Conservation (phyloP, 2,888 invertebrate species). For the Unio delphinus region DNA sequence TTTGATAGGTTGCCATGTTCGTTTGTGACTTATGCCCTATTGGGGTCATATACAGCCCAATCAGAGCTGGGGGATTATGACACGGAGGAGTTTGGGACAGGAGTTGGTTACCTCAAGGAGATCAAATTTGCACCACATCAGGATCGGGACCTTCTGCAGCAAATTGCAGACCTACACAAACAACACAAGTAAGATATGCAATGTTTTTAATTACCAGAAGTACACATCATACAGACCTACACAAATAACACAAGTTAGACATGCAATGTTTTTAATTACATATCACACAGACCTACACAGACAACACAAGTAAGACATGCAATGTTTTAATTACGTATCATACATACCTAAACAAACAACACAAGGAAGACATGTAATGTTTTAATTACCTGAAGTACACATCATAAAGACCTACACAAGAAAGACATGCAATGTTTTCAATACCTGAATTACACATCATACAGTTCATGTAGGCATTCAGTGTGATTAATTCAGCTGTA, state of each 20-base stretch:
- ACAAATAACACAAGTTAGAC: too few relatives aligned
- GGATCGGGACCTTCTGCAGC: constrained; percentile 90
- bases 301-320: too few relatives aligned
- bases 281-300: too few relatives aligned
- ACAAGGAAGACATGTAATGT: too few relatives aligned
- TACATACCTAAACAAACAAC: too few relatives aligned
- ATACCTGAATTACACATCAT: neutral
- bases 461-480: too few relatives aligned
- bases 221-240: neutral
- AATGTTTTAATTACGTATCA: too few relatives aligned
- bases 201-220: neutral
- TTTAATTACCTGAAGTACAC: too few relatives aligned
- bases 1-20: constrained; percentile 92
- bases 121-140: constrained; percentile 95
- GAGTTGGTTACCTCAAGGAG: constrained; percentile 85
- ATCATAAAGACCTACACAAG: too few relatives aligned
- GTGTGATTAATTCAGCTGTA: too few relatives aligned
- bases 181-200: constrained; percentile 76
- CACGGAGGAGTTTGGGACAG: constrained; percentile 75
- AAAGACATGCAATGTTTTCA: too few relatives aligned
- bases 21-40: constrained; percentile 95
- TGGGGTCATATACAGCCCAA: constrained; percentile 93
- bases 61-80: constrained; percentile 98
- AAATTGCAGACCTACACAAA: constrained; percentile 94
- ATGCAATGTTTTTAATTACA: too few relatives aligned